A percentile compares a stretch with the other conserved stretches of the same genome.
Conservation (phyloP, 37 sponge, comb jelly and placozoan genomes). For the Agelas oroides region DNA sequence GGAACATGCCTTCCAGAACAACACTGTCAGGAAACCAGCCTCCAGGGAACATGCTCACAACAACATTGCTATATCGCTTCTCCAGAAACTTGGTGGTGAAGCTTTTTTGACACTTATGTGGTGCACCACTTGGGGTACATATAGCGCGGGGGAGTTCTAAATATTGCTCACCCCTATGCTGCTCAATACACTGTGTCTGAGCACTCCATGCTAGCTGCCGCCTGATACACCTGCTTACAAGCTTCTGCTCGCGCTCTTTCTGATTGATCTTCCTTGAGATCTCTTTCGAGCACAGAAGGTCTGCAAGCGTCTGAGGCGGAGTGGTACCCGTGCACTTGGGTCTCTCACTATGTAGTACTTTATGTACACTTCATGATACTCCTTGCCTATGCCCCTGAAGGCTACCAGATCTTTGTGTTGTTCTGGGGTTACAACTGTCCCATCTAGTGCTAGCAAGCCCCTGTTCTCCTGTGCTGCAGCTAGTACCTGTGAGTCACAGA, state of each 20-base stretch:
- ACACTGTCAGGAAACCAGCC: too few relatives aligned
- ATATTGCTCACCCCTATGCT: conserved; percentile 10
- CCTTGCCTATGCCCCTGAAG: conserved; percentile 8
- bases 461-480: neutral
- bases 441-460: neutral
- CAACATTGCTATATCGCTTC: neutral
- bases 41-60: too few relatives aligned
- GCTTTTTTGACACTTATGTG: neutral
- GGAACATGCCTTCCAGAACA: too few relatives aligned
- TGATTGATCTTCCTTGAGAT: neutral
- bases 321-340: neutral
- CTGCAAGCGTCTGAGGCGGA: neutral
- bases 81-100: neutral
- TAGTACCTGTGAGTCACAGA: neutral
- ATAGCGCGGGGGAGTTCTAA: neutral
- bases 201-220: conserved; percentile 1
- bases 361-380: neutral
- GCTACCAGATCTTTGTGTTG: neutral
- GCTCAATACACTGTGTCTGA: neutral
- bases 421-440: neutral
- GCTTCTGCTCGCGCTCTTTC: neutral
- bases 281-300: conserved; percentile 1
- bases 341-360: neutral
- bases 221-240: conserved; percentile 3
- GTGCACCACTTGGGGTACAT: neutral